A percentile compares a stretch with the other conserved stretches of the same genome.
These are phyloP conservation scores for Agapornis roseicollis DNA, from an alignment of 2,113 vertebrate species.

Conservation along the genomic window DNA sequence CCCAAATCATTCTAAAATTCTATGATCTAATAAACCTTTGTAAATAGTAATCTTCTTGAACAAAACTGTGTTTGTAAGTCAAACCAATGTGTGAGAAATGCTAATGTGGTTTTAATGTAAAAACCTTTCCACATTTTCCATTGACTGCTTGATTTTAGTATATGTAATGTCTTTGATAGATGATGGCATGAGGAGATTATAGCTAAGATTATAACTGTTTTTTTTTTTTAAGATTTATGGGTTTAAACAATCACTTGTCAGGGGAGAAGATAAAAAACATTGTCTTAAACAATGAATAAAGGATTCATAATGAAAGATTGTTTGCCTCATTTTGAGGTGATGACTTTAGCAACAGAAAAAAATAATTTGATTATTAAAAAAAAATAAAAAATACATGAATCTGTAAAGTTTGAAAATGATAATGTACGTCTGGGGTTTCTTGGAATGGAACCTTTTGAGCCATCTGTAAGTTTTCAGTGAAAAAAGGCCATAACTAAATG, in stretches of 20 bases:
- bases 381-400: background rate
- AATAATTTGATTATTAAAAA: background rate
- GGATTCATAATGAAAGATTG: background rate
- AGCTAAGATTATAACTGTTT: background rate
- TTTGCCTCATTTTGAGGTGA: background rate
- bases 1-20: background rate
- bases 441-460: background rate
- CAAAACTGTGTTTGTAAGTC: background rate
- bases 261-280: background rate
- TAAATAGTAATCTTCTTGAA: background rate
- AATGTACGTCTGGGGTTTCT: background rate
- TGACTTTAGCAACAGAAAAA: background rate
- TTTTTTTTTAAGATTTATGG: background rate
- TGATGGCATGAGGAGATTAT: background rate
- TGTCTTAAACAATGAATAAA: background rate
- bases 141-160: background rate
- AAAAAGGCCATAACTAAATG: background rate
- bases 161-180: background rate
- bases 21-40: background rate
- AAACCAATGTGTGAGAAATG: background rate
- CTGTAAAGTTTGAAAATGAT: background rate
- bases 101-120: background rate
- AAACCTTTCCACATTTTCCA: background rate
- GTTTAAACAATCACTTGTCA: background rate
- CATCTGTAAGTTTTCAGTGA: background rate